These are phyloP conservation scores for Meloidogyne hapla DNA, from an alignment of 1,140 invertebrate species.

Conservation along the genomic window DNA sequence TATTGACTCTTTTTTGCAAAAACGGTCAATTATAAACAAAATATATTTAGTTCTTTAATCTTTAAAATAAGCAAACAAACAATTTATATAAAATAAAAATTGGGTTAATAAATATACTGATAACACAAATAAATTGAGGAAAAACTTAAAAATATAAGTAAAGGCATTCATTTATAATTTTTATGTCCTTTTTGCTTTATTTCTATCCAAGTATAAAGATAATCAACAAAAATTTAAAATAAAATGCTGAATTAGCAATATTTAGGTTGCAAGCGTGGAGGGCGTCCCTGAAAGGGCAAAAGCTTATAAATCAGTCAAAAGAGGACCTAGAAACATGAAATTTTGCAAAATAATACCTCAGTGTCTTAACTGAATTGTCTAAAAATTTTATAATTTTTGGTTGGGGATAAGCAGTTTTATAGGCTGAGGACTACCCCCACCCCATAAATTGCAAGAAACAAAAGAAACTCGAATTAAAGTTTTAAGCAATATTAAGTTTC, in stretches of 20 bases:
- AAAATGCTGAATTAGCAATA: background rate
- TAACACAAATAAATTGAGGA: background rate
- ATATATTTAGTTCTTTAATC: constrained; percentile 6
- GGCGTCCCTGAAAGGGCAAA: background rate
- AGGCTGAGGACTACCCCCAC: background rate
- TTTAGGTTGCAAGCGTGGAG: background rate
- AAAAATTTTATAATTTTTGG: background rate
- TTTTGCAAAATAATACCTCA: background rate
- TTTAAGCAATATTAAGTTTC: too few relatives aligned
- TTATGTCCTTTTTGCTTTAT: constrained; percentile 6
- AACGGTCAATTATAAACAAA: background rate
- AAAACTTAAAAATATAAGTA: background rate
- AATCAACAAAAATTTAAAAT: background rate
- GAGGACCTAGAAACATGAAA: background rate
- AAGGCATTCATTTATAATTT: background rate
- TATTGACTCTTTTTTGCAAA: background rate
- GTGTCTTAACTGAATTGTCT: background rate
- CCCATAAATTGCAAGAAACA: background rate
- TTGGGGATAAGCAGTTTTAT: background rate
- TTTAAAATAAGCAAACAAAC: background rate
- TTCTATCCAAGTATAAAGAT: background rate
- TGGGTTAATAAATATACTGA: background rate
- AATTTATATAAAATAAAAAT: constrained; percentile 6
- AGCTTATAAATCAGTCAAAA: background rate
- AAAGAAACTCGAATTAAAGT: too few relatives aligned